These are phyloP conservation scores for Arctia plantaginis DNA, from an alignment of 2,888 invertebrate genomes.

Conservation along the genomic window DNA sequence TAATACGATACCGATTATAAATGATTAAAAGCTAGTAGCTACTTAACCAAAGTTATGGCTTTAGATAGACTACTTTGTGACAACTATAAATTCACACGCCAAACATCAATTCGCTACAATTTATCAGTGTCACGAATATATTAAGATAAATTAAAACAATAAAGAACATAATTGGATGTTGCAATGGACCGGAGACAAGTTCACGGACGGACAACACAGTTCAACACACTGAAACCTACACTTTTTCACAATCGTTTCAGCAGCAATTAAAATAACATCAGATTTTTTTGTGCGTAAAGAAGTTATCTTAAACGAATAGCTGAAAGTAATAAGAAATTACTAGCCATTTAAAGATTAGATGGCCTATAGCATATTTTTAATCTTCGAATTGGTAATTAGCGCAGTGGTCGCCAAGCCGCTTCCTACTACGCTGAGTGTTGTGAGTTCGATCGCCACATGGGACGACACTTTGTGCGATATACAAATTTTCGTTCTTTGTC, in stretches of 20 bases:
- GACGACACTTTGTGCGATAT: no score
- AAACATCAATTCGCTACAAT: constrained; percentile 25
- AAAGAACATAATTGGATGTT: constrained; percentile 67
- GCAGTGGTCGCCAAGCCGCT: no score
- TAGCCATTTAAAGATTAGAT: background rate
- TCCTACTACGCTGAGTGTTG: no score
- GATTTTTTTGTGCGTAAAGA: background rate
- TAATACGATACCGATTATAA: background rate
- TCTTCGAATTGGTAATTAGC: background rate
- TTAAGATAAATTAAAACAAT: constrained; percentile 59
- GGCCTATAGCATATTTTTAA: background rate
- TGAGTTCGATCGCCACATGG: no score
- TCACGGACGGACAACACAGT: constrained; percentile 51
- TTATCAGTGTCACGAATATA: constrained; percentile 41
- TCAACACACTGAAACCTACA: constrained; percentile 15
- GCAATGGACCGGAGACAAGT: constrained; percentile 66
- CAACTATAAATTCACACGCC: background rate
- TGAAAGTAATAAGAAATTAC: background rate
- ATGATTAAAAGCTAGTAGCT: background rate
- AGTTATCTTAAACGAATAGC: background rate
- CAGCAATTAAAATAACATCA: background rate
- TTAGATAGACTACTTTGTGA: background rate
- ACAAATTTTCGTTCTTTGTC: no score
- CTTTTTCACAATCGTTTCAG: constrained; percentile 11
- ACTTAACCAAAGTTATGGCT: background rate